A percentile compares a stretch with the other conserved stretches of the same genome.
Conservation (phyloP, 2,888 invertebrate species). For the Heliconius erato region DNA sequence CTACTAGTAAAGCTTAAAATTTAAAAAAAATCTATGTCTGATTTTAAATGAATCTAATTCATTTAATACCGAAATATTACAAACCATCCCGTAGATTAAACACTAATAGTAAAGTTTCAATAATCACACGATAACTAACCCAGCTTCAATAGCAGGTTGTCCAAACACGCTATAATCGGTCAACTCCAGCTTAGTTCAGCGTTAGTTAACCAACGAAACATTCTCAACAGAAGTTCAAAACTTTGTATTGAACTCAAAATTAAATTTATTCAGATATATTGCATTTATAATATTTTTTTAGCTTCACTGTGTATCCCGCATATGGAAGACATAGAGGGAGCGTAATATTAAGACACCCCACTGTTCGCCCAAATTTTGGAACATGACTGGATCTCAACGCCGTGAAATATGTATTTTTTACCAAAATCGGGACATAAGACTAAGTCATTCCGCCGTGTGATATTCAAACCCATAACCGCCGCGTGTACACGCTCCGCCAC, state of each 20-base stretch:
- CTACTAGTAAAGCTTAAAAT: no score
- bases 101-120: background rate
- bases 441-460: no score
- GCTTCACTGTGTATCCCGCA: background rate
- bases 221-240: background rate
- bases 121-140: constrained; percentile 10
- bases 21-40: background rate
- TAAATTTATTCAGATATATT: constrained; percentile 5
- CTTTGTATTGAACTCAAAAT: constrained; percentile 12
- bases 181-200: constrained; percentile 17
- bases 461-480: no score
- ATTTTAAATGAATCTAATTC: background rate
- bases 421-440: no score
- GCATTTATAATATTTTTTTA: background rate
- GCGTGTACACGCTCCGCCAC: no score
- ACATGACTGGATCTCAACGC: no score
- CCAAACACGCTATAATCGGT: constrained; percentile 25
- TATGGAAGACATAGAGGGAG: rapidly evolving
- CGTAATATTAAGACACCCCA: background rate
- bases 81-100: background rate
- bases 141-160: constrained; percentile 18
- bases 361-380: no score
- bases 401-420: no score
- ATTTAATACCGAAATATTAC: background rate
- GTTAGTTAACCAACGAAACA: constrained; percentile 26